Evolutionary conservation across 2,113 vertebrate genomes (phyloP).

Genomic region (Promerops cafer): DNA sequence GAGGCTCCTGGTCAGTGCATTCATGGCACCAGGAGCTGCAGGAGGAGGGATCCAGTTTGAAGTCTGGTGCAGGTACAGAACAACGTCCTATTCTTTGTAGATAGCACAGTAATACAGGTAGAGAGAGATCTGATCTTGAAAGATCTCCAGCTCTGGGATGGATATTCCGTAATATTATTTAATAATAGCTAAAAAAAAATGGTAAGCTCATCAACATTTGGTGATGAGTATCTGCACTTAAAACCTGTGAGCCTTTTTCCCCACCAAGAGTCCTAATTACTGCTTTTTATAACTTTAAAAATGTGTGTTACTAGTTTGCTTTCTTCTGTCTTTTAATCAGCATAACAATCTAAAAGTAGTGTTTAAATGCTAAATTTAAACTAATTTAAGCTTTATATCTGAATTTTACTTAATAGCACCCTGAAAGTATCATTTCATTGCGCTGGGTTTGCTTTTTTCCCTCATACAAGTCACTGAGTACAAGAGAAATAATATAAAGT

Average conservation of each 20-base stretch:
- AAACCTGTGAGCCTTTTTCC: background rate
- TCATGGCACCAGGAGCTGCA: conserved; percentile 68
- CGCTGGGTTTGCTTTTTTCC: background rate
- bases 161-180: background rate
- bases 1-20: conserved; percentile 81
- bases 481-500: background rate
- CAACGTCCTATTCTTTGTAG: background rate
- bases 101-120: background rate
- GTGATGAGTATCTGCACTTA: background rate
- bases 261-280: background rate
- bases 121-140: background rate
- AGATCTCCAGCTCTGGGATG: background rate
- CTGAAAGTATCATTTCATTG: background rate
- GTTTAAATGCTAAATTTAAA: background rate
- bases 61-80: conserved; percentile 92
- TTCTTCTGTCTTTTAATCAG: background rate
- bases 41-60: conserved; percentile 90
- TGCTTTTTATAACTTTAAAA: background rate
- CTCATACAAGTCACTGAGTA: background rate
- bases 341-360: background rate
- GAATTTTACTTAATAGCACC: background rate
- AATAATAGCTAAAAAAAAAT: background rate
- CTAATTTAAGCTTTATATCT: too few species aligned
- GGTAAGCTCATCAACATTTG: background rate
- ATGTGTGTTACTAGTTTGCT: background rate